Evolutionary conservation across 2,113 vertebrate species (phyloP), one percentile per base, ranked within the genome.

Genomic region (Micromys minutus): DNA sequence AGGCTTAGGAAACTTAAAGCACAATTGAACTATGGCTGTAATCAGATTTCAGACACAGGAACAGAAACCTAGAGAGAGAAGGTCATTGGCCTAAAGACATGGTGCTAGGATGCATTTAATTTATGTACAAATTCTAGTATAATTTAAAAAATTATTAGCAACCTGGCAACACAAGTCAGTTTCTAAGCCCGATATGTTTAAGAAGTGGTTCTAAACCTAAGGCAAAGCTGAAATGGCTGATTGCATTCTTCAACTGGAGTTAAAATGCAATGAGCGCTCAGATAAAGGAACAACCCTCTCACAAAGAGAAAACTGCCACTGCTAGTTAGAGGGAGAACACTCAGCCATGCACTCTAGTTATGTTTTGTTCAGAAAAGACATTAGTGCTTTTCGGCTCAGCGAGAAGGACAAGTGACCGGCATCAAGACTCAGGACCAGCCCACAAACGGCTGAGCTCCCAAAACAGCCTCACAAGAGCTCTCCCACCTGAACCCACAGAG

Each of bases 101-200:
- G 89, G 24, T 12, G 2, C 47, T 87, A 87, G 79, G 84, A 77
- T 87, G 50, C 21, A 63, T 69, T 92, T 63, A 52, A 94, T 80
- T 90, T 83, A 80, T 52, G 79, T 71, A 92, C 63, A 94, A 89
- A 83, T 95, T 95, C 94, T 94, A 95, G 45, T 74, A 95, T n/a
- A 87, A 85, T 77, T 79, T 36, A 57, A 45, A 47, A 61, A 76
- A 94, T 94, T 67, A 83, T 79, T 77, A 61, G 36, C 39, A 94
- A 79, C 42, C 87, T 96, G 63, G 77, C 65, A 91, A 29, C 50
- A 42, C 13, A 50, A 87, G 45, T 89, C 74, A 55, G 72, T 96
- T 91, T 77, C n/a, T 84, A 61, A 95, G 89, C 76, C 89, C 95
- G 87, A 65, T 34, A 76, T 79, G 85, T 50, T 3, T 76, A 84